These are phyloP conservation scores for Hirudinaria manillensis DNA, from an alignment of 2,888 invertebrate species.

Conservation along the genomic window DNA sequence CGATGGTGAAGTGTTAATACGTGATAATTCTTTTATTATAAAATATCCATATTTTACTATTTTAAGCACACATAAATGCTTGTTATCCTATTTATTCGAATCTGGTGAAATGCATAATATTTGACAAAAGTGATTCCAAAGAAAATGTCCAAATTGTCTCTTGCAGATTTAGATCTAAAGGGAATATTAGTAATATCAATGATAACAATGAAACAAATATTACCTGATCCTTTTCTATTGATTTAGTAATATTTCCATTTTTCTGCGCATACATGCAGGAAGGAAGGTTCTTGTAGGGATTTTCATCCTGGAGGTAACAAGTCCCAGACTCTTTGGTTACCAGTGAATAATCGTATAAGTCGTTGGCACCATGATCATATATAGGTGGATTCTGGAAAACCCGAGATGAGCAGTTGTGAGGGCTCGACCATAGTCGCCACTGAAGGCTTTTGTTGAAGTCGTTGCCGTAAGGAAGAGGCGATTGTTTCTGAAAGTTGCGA, in stretches of 20 bases:
- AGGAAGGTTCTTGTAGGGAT: conserved; percentile 3
- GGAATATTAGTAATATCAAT: too few species aligned
- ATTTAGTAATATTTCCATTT: not conserved
- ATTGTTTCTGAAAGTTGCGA: not conserved
- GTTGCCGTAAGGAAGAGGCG: not conserved
- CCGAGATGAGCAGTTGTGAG: not conserved
- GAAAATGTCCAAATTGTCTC: too few species aligned
- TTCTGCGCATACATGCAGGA: conserved; percentile 18
- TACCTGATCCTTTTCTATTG: not conserved
- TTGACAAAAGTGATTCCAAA: too few species aligned
- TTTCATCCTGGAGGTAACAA: conserved; percentile 7
- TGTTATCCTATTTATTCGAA: too few species aligned
- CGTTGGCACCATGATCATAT: not conserved
- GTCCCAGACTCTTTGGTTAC: not conserved
- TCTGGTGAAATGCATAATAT: too few species aligned
- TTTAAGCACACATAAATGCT: too few species aligned
- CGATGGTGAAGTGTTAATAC: not conserved
- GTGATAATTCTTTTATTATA: not conserved
- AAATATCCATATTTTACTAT: too few species aligned
- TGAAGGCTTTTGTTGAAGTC: not conserved
- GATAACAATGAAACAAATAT: too few species aligned
- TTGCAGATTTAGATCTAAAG: too few species aligned
- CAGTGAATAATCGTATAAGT: not conserved
- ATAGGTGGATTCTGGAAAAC: not conserved
- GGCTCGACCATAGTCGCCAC: not conserved